Conservation (phyloP, 2,113 vertebrate genomes). For the Enhydra lutris region DNA sequence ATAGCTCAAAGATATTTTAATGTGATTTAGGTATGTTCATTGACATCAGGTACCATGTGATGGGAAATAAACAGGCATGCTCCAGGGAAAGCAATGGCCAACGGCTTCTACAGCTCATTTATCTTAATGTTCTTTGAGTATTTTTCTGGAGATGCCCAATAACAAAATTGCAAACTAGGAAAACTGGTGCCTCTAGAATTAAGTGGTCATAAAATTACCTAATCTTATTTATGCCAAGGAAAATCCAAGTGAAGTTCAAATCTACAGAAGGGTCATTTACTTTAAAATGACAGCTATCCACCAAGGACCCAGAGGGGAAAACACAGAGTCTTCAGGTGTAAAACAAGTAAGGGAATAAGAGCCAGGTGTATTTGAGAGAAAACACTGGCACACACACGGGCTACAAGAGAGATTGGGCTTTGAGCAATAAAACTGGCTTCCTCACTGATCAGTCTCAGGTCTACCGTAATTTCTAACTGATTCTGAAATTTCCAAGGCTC, state of each 20-base stretch:
- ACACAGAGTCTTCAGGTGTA: neutral
- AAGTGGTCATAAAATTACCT: slow-evolving; percentile 37
- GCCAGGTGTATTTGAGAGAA: neutral
- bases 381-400: neutral
- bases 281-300: neutral
- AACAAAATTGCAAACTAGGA: neutral
- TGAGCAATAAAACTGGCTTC: slow-evolving; percentile 36
- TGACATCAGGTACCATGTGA: neutral
- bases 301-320: neutral
- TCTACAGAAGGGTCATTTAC: neutral
- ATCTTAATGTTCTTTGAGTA: neutral
- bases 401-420: neutral
- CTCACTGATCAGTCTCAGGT: neutral
- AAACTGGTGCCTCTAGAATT: neutral
- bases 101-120: neutral
- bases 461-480: neutral
- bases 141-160: neutral
- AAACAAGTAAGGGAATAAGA: neutral
- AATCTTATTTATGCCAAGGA: neutral
- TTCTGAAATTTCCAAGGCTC: neutral
- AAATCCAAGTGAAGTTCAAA: neutral
- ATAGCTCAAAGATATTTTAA: slow-evolving; percentile 3
- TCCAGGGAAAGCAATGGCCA: neutral
- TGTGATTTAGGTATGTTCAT: neutral
- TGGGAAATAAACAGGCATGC: neutral